Evolutionary conservation across 2,797 vertebrate genomes (phyloP), one percentile per base, ranked within the genome.

Genomic region (Argyrosomus regius): DNA sequence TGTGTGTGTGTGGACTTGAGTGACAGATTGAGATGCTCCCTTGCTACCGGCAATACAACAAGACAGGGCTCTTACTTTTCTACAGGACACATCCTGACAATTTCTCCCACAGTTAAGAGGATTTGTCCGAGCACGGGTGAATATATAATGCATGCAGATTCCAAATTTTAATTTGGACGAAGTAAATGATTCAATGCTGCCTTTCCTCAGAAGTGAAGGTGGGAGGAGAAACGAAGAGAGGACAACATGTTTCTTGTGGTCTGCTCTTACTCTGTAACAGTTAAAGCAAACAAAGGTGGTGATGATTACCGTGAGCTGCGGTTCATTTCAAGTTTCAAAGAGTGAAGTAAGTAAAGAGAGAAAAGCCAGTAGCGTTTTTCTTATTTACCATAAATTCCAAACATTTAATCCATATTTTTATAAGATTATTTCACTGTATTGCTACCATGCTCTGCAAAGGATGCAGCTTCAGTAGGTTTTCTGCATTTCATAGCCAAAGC

Each of bases 101-200:
- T 94, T 95, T 94, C 94, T 93, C 89, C 90, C 91, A 78, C 90
- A 93, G 94, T 96, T 95, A 89, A 95, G 92, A 95, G 89, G 88
- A 83, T 93, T 96, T 96, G 94, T 96, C 94, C 93, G 91, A 94
- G 94, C 93, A 85, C 82, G 88, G 93, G 92, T 95, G 93, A 95
- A 96, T 96, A 92, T 94, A 95, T 95, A 93, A 96, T 96, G 86
- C 91, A 93, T 90, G 87, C 76, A 88, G 87, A 89, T 93, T 94
- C 95, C 93, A 91, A 85, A 86, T 89, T 92, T 90, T 95, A 93
- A 95, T 95, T 95, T 86, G 91, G 92, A 81, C 78, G 61, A 83
- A 93, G 95, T 95, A 95, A 96, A 96, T 96, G 94, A 96, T 96
- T 96, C 94, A 96, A 93, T 93, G 88, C 88, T 72, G 91, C 89